These are phyloP conservation scores for Sabatieria punctata DNA, from an alignment of 2,888 invertebrate genomes.

Conservation along the genomic window DNA sequence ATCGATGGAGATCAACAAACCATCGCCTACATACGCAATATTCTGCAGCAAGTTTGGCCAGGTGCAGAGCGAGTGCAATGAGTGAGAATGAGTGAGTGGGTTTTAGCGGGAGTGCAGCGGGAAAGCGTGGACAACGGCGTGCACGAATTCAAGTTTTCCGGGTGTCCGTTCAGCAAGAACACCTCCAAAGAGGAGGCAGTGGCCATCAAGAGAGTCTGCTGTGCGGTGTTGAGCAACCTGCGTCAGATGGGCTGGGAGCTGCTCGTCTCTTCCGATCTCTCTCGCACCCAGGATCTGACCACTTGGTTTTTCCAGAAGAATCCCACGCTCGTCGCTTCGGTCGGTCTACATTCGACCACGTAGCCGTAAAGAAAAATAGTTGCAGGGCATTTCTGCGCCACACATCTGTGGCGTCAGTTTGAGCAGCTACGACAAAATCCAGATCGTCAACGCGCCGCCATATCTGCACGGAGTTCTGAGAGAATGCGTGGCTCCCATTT, in stretches of 20 bases:
- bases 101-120: too few species aligned
- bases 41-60: not conserved
- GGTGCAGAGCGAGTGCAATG: not conserved
- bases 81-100: too few species aligned
- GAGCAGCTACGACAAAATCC: slow-evolving; percentile 9
- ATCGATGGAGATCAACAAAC: not conserved
- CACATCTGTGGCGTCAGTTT: slow-evolving; percentile 7
- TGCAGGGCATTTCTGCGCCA: not conserved
- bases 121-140: not conserved
- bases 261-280: slow-evolving; percentile 3
- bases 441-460: slow-evolving; percentile 7
- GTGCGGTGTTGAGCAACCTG: not conserved
- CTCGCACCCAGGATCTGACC: slow-evolving; percentile 3
- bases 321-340: too few species aligned
- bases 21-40: not conserved
- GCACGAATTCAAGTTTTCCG: not conserved
- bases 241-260: slow-evolving; percentile 6
- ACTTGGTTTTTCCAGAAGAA: slow-evolving; percentile 9
- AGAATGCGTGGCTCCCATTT: not conserved
- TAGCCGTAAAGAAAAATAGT: too few species aligned
- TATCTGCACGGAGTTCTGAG: not conserved
- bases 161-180: not conserved
- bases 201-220: slow-evolving; percentile 2
- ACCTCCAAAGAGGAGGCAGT: not conserved
- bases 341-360: too few species aligned